Conservation (phyloP, 2,113 vertebrate species). For the Indri indri region DNA sequence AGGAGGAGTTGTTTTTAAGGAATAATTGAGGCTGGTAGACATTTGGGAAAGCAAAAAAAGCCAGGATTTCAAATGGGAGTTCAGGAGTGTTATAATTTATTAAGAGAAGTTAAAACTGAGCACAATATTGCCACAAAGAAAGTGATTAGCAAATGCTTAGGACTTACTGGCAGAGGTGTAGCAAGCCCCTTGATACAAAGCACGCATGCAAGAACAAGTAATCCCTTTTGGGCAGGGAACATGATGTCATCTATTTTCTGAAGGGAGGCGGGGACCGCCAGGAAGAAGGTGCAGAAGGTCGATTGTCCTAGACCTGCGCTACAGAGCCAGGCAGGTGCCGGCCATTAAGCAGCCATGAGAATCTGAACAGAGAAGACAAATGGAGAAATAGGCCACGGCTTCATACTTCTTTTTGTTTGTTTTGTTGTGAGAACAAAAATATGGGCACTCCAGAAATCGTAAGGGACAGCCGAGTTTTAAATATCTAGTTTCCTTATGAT, state of each 20-base stretch:
- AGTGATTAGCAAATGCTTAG: not conserved
- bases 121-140: not conserved
- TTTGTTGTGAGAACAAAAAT: not conserved
- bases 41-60: not conserved
- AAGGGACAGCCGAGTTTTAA: not conserved
- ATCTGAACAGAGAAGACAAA: not conserved
- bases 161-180: not conserved
- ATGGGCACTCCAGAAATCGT: not conserved
- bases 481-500: not conserved
- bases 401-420: not conserved
- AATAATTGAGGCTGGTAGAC: not conserved
- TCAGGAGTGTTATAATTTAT: not conserved
- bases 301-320: not conserved
- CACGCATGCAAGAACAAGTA: not conserved
- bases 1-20: slow-evolving; percentile 43
- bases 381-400: not conserved
- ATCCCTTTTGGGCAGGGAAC: not conserved
- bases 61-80: not conserved
- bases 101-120: not conserved
- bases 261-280: not conserved
- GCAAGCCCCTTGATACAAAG: not conserved
- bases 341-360: not conserved
- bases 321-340: not conserved
- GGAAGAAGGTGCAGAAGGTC: not conserved
- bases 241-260: not conserved